Base-by-base conservation (phyloP, 2,888 invertebrate species). In the Strigamia transsilvanica region DNA sequence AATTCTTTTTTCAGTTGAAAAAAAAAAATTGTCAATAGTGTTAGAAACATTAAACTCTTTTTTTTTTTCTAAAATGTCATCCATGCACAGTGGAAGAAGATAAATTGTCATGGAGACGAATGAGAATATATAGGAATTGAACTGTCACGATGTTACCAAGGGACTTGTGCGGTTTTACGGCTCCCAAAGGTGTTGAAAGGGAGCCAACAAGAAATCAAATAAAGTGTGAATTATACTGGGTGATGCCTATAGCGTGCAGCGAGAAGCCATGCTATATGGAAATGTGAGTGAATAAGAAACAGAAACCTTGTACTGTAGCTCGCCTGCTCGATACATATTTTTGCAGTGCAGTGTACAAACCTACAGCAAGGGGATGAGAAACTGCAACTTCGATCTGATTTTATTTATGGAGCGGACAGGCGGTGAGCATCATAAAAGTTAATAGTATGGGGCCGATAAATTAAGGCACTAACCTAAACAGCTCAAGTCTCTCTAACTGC, bases 141-240 rank as follows among this genome's bases (percentile, higher is more conserved):
- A 73, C 73, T 73, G 73, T 73, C 73, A 73, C 73, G 73, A 73
- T 73, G 73, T 73, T 73, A 73, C 73, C 73, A 73, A 73, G 73
- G 73, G 73, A 73, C 73, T 73, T 73, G 73, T 73, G 73, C 23
- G 73, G 73, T 73, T 73, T 73, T 73, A 73, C 73, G 73, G 73
- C 73, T 73, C 73, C 73, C 73, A 73, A 23, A 73, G 73, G 73
- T 73, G 73, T 32, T 73, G 73, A 73, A 73, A 73, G 73, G 18
- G 73, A 73, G 73, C 73, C 73, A 73, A 73, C 73, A 73, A 73
- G 73, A 73, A 73, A 73, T 73, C 73, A 73, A 73, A 73, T 73
- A 73, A 73, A 73, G 73, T 73, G 73, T 73, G 73, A 73, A 73
- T 73, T 73, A 73, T 73, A 73, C 73, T 73, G 15, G 27, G 32